Percentiles rank a stretch among this genome's conserved stretches.
phyloP scores from a whole-genome alignment of 1,140 invertebrate genomes.

The Cepaea nemoralis region DNA sequence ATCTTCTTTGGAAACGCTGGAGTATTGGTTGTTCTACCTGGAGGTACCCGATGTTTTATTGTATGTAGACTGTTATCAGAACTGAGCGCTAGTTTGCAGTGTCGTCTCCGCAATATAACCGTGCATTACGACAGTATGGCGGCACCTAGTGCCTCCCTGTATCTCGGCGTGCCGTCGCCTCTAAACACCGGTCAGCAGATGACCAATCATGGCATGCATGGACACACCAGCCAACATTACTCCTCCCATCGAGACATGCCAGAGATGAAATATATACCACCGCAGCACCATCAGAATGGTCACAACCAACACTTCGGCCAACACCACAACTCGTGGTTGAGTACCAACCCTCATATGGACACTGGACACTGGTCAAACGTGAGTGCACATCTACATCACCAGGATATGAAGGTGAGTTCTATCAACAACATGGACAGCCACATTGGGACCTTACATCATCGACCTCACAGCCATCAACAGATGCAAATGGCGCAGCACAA shows the following conservation, averaged over 20 bases:
- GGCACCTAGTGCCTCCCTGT: constrained; percentile 59
- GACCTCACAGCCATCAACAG: constrained; percentile 70
- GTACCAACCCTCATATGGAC: constrained; percentile 78
- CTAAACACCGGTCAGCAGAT: constrained; percentile 53
- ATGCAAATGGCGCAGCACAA: constrained; percentile 66
- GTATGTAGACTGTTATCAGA: neutral
- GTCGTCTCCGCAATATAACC: constrained; percentile 17
- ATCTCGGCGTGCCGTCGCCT: constrained; percentile 59
- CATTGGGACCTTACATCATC: constrained; percentile 76
- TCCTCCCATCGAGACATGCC: constrained; percentile 71
- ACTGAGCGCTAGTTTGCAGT: neutral
- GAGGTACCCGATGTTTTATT: neutral
- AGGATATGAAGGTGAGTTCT: constrained; percentile 70
- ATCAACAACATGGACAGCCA: constrained; percentile 76
- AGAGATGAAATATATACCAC: constrained; percentile 95
- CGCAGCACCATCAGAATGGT: constrained; percentile 73
- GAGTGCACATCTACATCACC: constrained; percentile 47
- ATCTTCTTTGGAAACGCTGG: neutral
- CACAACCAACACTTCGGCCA: constrained; percentile 77
- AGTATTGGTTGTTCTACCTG: neutral
- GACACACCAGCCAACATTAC: constrained; percentile 31
- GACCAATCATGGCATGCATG: constrained; percentile 57
- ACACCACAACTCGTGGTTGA: constrained; percentile 85
- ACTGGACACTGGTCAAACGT: constrained; percentile 80
- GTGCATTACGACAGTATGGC: constrained; percentile 52